Evolutionary conservation across 1,140 invertebrate genomes (phyloP), one percentile per base, ranked within the genome.

Genomic region (Diabrotica undecimpunctata): DNA sequence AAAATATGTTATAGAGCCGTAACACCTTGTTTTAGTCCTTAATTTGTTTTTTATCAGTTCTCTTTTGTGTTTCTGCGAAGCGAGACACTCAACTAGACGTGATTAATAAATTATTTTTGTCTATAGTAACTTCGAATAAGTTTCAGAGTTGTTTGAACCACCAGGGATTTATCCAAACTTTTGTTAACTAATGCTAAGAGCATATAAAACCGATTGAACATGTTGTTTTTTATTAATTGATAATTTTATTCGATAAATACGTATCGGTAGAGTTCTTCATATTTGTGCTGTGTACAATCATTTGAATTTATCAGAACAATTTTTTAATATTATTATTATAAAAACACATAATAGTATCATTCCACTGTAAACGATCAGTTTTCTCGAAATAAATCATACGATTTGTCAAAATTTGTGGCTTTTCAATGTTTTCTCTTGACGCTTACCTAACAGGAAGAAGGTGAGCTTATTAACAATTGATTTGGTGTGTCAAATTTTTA

Each of bases 201-300:
- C 65, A 66, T 66, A 58, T 67, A 63, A 62, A 69, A 59, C 37
- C 12, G 25, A 53, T 10, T 46, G 41, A 46, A 46, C 8, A 8
- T 10, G 41, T 46, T n/a, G 41, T 10, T n/a, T 46, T 46, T 46
- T 46, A 46, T 46, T 46, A 4, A 25, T 25, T 25, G 25, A 46
- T 46, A 4, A 46, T 46, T 46, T 10, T 46, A 10, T 46, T 46
- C 41, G n/a, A 10, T 46, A 6, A n/a, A 62, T 13, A 13, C 13
- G 8, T 39, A 13, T 65, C 13, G n/a, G 36, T 64, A 65, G 41
- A 25, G n/a, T n/a, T 66, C 46, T 54, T 37, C 54, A 56, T 67
- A 61, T 70, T 70, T 65, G 62, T 68, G 70, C 70, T 69, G 64
- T 74, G 70, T 70, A 72, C 72, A 74, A 70, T 74, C 72, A 71